Evolutionary conservation across 2,888 invertebrate species (phyloP).

Genomic region (Athalia circularis): DNA sequence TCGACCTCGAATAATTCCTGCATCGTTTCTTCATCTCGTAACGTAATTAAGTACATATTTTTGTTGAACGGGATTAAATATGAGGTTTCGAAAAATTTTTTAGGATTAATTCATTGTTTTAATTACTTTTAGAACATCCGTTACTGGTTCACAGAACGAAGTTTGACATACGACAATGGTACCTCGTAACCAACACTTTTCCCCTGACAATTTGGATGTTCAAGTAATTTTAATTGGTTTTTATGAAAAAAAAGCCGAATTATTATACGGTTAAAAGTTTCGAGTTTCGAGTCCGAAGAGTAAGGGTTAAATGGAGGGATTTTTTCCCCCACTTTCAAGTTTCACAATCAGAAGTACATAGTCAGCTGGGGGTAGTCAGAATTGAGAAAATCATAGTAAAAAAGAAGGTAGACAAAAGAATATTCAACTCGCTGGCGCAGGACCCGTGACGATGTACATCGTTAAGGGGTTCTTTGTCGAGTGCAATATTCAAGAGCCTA

Average conservation of each 20-base stretch:
- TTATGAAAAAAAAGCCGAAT: conserved; percentile 3
- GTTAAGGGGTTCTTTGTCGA: too few relatives aligned
- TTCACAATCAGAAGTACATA: conserved; percentile 45
- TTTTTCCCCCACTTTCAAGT: conserved; percentile 22
- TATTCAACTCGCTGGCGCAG: too few relatives aligned
- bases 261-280: not conserved
- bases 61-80: not conserved
- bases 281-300: not conserved
- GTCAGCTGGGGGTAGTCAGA: too few relatives aligned
- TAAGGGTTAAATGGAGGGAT: not conserved
- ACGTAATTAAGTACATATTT: too few relatives aligned
- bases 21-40: too few relatives aligned
- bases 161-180: conserved; percentile 94
- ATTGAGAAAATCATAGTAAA: too few relatives aligned
- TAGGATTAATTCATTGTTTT: conserved; percentile 32
- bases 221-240: conserved; percentile 73
- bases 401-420: too few relatives aligned
- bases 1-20: too few relatives aligned
- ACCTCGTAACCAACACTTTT: conserved; percentile 86
- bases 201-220: conserved; percentile 92
- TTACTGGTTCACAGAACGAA: conserved; percentile 89
- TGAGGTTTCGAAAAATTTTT: not conserved
- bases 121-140: conserved; percentile 82
- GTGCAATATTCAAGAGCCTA: too few relatives aligned
- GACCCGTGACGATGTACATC: too few relatives aligned